Evolutionary conservation across 2,113 vertebrate species (phyloP).

Genomic region (Budorcas taxicolor): DNA sequence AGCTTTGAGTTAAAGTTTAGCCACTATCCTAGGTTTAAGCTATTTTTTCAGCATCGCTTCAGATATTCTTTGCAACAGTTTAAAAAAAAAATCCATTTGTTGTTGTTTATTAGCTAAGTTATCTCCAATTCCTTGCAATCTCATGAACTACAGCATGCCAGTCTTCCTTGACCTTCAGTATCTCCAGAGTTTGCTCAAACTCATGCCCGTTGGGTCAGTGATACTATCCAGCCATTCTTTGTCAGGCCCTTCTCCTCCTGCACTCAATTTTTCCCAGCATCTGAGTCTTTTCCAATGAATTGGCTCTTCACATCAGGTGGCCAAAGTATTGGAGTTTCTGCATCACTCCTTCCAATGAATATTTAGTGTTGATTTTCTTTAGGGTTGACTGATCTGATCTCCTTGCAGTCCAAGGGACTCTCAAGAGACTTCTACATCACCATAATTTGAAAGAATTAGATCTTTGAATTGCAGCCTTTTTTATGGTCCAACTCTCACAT

Average conservation of each 20-base stretch:
- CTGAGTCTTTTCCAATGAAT: neutral
- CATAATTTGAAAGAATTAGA: neutral
- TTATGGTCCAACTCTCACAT: neutral
- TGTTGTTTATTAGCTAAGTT: neutral
- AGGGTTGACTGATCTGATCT: neutral
- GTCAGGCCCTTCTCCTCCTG: neutral
- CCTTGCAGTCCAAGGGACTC: neutral
- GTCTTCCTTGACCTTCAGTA: neutral
- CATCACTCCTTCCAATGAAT: neutral
- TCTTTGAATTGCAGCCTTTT: neutral
- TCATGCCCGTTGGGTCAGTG: rapidly evolving
- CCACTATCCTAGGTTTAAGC: neutral
- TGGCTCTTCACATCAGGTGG: neutral
- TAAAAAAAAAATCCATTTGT: neutral
- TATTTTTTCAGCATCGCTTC: neutral
- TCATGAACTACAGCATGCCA: neutral
- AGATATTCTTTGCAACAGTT: neutral
- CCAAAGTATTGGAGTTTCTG: neutral
- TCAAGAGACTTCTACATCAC: neutral
- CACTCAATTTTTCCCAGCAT: neutral
- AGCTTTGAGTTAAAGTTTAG: neutral
- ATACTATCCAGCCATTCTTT: neutral
- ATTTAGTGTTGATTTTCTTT: neutral
- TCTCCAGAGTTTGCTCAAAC: neutral
- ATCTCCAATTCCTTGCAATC: neutral